A percentile compares a stretch with the other conserved stretches of the same genome.
These are phyloP conservation scores for Psilopogon haemacephalus DNA, from an alignment of 2,113 vertebrate genomes.

Conservation along the genomic window DNA sequence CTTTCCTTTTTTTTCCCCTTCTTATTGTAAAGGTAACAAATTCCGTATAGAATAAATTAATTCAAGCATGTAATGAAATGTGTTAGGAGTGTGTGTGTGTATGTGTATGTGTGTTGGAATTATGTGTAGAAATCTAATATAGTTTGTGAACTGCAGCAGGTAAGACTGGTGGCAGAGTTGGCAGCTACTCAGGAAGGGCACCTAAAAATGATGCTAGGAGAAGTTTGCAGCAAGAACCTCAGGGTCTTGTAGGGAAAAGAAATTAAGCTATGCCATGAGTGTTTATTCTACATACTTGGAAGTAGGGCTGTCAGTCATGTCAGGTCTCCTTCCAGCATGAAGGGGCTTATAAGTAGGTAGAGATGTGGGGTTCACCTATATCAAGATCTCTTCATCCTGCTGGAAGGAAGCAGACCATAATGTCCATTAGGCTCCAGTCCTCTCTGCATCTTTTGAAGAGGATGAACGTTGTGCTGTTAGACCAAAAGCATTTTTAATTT, in stretches of 20 bases:
- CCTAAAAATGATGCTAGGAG: not conserved
- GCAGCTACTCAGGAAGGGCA: constrained; percentile 15
- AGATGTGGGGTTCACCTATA: not conserved
- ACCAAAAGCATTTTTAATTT: constrained; percentile 23
- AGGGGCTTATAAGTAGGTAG: not conserved
- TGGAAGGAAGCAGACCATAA: not conserved
- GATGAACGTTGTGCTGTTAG: not conserved
- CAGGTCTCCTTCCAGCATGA: not conserved
- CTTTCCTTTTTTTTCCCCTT: constrained; percentile 62
- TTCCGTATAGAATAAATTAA: constrained; percentile 80
- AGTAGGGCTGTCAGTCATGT: not conserved
- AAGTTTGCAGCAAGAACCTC: not conserved
- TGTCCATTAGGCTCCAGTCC: not conserved
- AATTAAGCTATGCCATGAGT: not conserved
- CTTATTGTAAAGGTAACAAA: constrained; percentile 79
- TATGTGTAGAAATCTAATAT: constrained; percentile 62
- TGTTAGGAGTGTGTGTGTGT: constrained; percentile 22
- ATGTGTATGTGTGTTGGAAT: constrained; percentile 41
- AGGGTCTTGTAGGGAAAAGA: not conserved
- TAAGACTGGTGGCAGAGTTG: constrained; percentile 45
- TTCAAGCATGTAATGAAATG: constrained; percentile 81
- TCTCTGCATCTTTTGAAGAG: not conserved
- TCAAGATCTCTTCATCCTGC: not conserved
- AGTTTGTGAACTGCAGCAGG: constrained; percentile 16
- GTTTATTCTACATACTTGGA: not conserved